Base-by-base conservation (phyloP, 2,797 vertebrate genomes). In the Scarus forsteni region DNA sequence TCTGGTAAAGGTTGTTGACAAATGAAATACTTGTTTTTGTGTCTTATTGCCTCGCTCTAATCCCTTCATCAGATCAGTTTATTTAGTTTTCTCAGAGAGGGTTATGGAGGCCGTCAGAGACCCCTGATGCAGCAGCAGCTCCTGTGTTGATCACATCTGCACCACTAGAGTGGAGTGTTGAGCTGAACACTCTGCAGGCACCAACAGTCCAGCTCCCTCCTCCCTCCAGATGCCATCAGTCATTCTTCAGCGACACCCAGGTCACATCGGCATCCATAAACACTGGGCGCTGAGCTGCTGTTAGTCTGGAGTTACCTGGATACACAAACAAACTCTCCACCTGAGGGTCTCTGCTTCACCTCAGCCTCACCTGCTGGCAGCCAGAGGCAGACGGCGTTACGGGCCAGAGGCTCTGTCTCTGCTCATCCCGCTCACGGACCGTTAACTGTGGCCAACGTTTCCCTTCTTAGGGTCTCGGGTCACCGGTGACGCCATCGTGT, bases 91-190 rank as follows among this genome's bases (percentile, higher is more conserved):
- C 4, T 27, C 27, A 27, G 27, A 27, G 27, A 27, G 27, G 27
- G 27, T 27, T 27, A 27, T 27, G 27, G 27, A 27, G 16, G 52
- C 13, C 43, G 1, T 45, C 5, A 45, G 12, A 45, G 15, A 15
- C 18, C 39, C 3, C 12, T 60, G 11, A 51, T 42, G n/a, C 1
- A 16, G 18, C 34, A 5, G 8, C 0, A 34, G 15, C 12, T 56
- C 16, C 6, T 34, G 42, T 45, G 45, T 61, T 53, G 60, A 38
- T 70, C 10, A 13, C n/a, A 42, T 7, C 38, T 14, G 9, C 53
- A 69, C 89, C 89, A 87, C 89, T 90, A 92, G 90, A 86, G 88
- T 80, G 90, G 13, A 83, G 46, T 86, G 75, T 85, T 89, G 77
- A 90, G 87, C 77, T 69, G 34, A 60, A 55, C 0, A 63, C 43